Conservation (phyloP, 2,888 invertebrate genomes). For the Cyaniris semiargus region DNA sequence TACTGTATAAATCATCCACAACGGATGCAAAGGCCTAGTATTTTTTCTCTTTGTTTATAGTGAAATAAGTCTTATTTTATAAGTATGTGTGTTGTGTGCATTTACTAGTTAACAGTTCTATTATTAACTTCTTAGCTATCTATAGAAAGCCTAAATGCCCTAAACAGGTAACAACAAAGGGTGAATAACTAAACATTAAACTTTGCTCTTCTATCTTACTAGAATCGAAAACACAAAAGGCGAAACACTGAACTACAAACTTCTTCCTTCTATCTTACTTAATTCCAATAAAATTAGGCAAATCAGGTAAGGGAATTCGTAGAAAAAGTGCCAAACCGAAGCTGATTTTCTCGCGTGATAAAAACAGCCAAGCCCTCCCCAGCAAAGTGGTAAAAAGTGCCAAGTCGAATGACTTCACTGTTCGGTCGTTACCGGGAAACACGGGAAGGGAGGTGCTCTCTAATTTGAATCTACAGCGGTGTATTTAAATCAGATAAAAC, state of each 20-base stretch:
- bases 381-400: constrained; percentile 80
- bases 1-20: too few relatives aligned
- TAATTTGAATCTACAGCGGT: constrained; percentile 79
- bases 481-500: constrained; percentile 44
- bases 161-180: too few relatives aligned
- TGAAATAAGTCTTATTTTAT: too few relatives aligned
- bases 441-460: constrained; percentile 81
- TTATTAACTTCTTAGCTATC: too few relatives aligned
- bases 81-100: background rate
- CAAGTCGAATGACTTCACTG: constrained; percentile 78
- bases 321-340: constrained; percentile 71
- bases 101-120: too few relatives aligned
- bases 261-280: background rate
- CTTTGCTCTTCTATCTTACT: too few relatives aligned
- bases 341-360: constrained; percentile 73
- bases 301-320: background rate
- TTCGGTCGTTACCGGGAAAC: constrained; percentile 76
- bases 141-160: too few relatives aligned
- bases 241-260: background rate
- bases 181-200: too few relatives aligned
- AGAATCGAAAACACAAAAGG: too few relatives aligned
- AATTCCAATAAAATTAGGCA: background rate
- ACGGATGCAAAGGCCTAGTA: too few relatives aligned
- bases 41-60: too few relatives aligned
- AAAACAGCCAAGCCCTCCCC: constrained; percentile 65